Evolutionary conservation across 64 coral and sea anemone species (phyloP), one percentile per base, ranked within the genome.

Genomic region (Cladopsammia gracilis): DNA sequence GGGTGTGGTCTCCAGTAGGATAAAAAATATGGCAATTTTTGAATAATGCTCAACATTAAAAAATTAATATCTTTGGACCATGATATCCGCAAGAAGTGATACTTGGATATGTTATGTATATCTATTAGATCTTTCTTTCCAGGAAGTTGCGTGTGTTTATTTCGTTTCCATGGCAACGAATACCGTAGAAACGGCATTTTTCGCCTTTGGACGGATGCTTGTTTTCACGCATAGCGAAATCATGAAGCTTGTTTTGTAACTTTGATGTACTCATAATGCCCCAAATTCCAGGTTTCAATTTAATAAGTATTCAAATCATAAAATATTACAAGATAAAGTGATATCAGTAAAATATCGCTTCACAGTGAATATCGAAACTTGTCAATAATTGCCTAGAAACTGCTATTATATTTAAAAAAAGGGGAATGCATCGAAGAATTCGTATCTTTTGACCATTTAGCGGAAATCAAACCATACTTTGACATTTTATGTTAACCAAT

Each of bases 291-390:
- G 70, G 59, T 70, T 86, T 86, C 24, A 86, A 68, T 64, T 86
- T 45, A 86, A 64, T 70, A 86, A 86, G 82, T 68, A 86, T 86
- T 86, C 73, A 75, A 75, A 49, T 75, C 62, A 66, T 66, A 66
- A 66, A 15, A 15, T 66, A 66, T 66, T 18, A 18, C 62, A 66
- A 66, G 62, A 66, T 66, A 66, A 66, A 66, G 62, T 66, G 62
- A 66, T 66, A 18, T 66, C 62, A 66, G 62, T 16, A 20, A 66
- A 66, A 66, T 66, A 66, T 66, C 62, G 62, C 62, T 66, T 66
- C 62, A 66, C 62, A 66, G 62, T 66, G 62, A 66, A 66, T 66
- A 34, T 34, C 34, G 34, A 34, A 34, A 34, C 34, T 34, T 34
- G 62, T 66, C 62, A 66, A 66, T 66, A 66, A 16, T 66, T 66